Percentiles rank a stretch among this genome's conserved stretches.
Conservation (phyloP, 2,888 invertebrate species). For the Philonicus albiceps region DNA sequence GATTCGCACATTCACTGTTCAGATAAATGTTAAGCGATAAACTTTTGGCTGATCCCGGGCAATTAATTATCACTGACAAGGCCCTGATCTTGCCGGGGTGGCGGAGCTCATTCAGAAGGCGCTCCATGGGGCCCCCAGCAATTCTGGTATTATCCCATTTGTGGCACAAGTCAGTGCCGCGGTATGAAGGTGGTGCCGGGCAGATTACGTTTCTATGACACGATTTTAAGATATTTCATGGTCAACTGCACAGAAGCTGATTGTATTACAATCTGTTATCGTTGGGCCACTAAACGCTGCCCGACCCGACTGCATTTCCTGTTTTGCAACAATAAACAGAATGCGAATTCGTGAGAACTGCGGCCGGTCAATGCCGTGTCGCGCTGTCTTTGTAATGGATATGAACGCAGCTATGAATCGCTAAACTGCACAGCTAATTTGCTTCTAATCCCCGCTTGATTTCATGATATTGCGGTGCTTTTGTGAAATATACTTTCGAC, state of each 20-base stretch:
- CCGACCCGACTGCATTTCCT: constrained; percentile 8
- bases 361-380: not conserved
- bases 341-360: constrained; percentile 27
- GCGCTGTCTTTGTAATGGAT: constrained; percentile 25
- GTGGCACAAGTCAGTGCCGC: constrained; percentile 2
- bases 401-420: constrained; percentile 5
- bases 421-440: not conserved
- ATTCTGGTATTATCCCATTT: constrained; percentile 21
- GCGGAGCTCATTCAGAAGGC: not conserved
- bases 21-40: constrained; percentile 28
- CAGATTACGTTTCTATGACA: constrained; percentile 33
- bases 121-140: not conserved
- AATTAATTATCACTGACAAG: constrained; percentile 27
- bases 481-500: not conserved
- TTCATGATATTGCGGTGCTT: not conserved
- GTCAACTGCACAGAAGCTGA: constrained; percentile 39
- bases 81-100: constrained; percentile 19
- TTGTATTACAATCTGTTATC: constrained; percentile 42
- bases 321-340: constrained; percentile 17
- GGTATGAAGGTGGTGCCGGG: constrained; percentile 24
- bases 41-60: constrained; percentile 24
- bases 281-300: not conserved
- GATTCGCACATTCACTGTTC: constrained; percentile 38
- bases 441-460: not conserved
- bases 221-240: constrained; percentile 39